Evolutionary conservation across 2,888 invertebrate genomes (phyloP).

Genomic region (Platycnemis pennipes): DNA sequence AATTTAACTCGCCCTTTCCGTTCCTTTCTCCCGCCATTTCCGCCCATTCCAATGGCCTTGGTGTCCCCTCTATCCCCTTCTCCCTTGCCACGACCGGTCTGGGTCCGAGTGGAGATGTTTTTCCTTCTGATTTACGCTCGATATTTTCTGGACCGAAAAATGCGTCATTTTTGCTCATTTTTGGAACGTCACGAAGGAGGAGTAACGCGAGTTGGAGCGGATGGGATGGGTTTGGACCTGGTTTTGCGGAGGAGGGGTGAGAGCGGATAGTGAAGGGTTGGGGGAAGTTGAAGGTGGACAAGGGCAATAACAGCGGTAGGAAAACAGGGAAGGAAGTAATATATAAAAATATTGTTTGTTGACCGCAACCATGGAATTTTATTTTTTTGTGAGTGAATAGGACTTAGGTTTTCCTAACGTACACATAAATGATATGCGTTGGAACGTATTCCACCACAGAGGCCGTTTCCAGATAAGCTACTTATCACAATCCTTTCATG

Average conservation of each 20-base stretch:
- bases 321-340: neutral
- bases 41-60: neutral
- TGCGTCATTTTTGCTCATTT: conserved; percentile 61
- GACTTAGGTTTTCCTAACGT: neutral
- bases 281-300: neutral
- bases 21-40: neutral
- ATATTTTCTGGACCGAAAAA: conserved; percentile 60
- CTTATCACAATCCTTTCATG: neutral
- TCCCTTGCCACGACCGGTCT: neutral
- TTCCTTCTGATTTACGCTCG: conserved; percentile 43
- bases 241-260: neutral
- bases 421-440: neutral
- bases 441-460: neutral
- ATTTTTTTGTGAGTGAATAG: neutral
- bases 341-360: neutral
- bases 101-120: neutral
- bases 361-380: neutral
- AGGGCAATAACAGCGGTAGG: neutral
- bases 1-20: neutral
- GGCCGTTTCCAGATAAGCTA: neutral
- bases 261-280: neutral
- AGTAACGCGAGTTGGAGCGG: conserved; percentile 59
- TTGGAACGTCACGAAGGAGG: conserved; percentile 23
- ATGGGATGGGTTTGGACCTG: neutral
- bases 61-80: neutral